Evolutionary conservation across 2,888 invertebrate genomes (phyloP).

Genomic region (Timandra comae): DNA sequence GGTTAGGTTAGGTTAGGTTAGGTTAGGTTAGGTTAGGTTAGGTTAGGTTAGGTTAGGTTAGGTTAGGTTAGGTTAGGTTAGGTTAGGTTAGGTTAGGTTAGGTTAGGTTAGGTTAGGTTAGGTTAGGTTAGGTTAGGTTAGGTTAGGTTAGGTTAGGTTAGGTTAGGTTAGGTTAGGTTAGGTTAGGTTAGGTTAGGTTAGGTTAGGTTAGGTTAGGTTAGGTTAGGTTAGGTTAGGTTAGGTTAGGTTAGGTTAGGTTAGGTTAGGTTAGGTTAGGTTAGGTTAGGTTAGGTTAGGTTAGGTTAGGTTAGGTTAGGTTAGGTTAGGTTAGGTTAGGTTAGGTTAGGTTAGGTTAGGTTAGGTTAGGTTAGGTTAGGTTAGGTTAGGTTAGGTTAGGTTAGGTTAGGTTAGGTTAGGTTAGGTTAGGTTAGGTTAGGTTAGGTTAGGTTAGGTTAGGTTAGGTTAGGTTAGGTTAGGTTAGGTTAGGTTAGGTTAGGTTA

Average conservation of each 20-base stretch:
- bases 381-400: constrained; percentile 14
- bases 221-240: constrained; percentile 3
- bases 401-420: constrained; percentile 11
- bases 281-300: constrained; percentile 17
- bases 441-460: constrained; percentile 10
- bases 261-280: constrained; percentile 15
- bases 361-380: constrained; percentile 13
- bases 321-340: constrained; percentile 18
- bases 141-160: constrained; percentile 10
- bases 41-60: constrained; percentile 10
- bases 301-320: constrained; percentile 17
- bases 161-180: constrained; percentile 9
- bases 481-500: constrained; percentile 6
- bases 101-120: constrained; percentile 20
- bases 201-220: constrained; percentile 4
- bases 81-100: constrained; percentile 19
- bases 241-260: constrained; percentile 10
- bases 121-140: constrained; percentile 10
- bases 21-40: constrained; percentile 11
- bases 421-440: constrained; percentile 11
- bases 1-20: constrained; percentile 18
- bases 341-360: constrained; percentile 15
- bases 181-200: constrained; percentile 6
- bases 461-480: constrained; percentile 14
- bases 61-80: constrained; percentile 18